Evolutionary conservation across 2,797 vertebrate genomes (phyloP), one percentile per base, ranked within the genome.

Genomic region (Periophthalmus magnuspinnatus): DNA sequence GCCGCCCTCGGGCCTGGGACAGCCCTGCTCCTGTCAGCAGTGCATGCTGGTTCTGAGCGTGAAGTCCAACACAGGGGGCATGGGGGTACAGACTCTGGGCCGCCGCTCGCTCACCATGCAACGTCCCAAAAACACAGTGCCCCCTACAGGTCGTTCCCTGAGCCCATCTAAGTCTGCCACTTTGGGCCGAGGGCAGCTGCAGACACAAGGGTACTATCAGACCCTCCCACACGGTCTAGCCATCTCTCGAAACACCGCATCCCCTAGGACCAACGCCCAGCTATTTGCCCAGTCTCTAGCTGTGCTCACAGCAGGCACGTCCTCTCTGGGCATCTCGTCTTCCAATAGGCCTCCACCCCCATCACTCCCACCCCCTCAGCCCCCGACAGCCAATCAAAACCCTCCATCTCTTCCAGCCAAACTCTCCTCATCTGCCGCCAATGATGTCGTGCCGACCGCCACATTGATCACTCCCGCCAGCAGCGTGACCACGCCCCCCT

Each of bases 1-100:
- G 67, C 73, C 85, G 0, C 60, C 78, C 1, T 36, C 84, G 6
- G 76, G 79, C 48, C 75, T 89, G 45, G 85, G 84, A 54, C 93
- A 92, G 76, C 84, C 94, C 17, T 98, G 97, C 64, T 86, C 94
- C 81, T 99, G 97, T 80, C 96, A 96, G 56, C 97, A 98, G 86
- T 98, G 97, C 85, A 90, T 97, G 84, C 90, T 98, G 77, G 96
- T 98, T 75, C 93, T 95, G 55, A 97, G 94, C 0, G 93, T 97
- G 77, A 99, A 99, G 89, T 86, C 92, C 6, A 93, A 90, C 55
- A 81, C 88, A 63, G 83, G 77, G 33, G 88, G 82, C 24, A 16
- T 59, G 65, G 80, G 67, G 55, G 79, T 89, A 71, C 88, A 88
- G 74, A 88, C 84, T 64, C 75, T 84, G n/a, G 79, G 77, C 8